Base-by-base conservation (phyloP, 2,888 invertebrate species). In the Limnephilus marmoratus region DNA sequence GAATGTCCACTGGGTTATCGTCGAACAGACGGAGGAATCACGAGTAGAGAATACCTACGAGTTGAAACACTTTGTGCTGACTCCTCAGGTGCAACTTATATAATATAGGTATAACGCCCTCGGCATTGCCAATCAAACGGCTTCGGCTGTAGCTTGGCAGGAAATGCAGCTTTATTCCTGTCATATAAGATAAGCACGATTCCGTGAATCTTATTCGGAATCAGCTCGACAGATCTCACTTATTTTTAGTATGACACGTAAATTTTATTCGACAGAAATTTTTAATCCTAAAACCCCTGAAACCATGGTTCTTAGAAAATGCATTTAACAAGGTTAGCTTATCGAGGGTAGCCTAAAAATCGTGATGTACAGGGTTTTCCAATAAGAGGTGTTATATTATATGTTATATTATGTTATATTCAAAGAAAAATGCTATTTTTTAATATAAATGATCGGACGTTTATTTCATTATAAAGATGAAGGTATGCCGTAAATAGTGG, bases 11-110 rank as follows among this genome's bases (percentile, higher is more conserved):
- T 87, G 87, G 87, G 53, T 87, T 68, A 18, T 5, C 11, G 53
- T 18, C 2, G 68, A n/a, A 53, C 68, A 86, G 86, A 81, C n/a
- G 86, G 49, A 80, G 41, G 45, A 31, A 81, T 80, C 80, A 85
- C 37, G 29, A 49, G n/a, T 53, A 85, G 82, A 85, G 90, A 82
- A 85, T 68, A 68, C 68, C 68, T 86, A 91, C 86, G 81, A 91
- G 81, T 41, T 86, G 49, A 91, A 90, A 86, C 91, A 91, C 91
- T 91, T 91, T 87, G 91, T 91, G 91, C 91, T 91, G 91, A 91
- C 91, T n/a, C 12, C 45, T 86, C 88, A 89, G 88, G 88, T 89
- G 88, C 80, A 80, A 37, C n/a, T 34, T 31, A 49, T 34, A 24
- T 41, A 85, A 41, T 85, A n/a, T 41, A 24, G 86, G 88, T 89